A percentile compares a stretch with the other conserved stretches of the same genome.
These are phyloP conservation scores for Thamnophis elegans DNA, from an alignment of 2,797 vertebrate species.

Conservation along the genomic window DNA sequence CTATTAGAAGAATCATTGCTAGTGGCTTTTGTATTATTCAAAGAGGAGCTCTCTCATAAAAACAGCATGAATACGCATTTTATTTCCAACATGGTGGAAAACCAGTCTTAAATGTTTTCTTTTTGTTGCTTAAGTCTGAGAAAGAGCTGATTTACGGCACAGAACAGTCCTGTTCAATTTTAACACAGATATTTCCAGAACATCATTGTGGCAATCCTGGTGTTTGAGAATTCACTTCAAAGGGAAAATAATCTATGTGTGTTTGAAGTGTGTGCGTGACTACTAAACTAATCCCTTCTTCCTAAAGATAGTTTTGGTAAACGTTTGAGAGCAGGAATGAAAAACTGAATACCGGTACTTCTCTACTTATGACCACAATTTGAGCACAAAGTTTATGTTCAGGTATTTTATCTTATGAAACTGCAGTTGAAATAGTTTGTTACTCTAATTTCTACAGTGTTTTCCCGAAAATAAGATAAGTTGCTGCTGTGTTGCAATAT, in stretches of 20 bases:
- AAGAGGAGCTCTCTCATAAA: background rate
- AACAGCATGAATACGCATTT: background rate
- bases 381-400: too few relatives aligned
- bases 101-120: background rate
- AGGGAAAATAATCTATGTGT: slow-evolving; percentile 12
- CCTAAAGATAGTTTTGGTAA: background rate
- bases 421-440: background rate
- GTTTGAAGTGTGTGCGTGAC: background rate
- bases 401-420: background rate
- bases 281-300: slow-evolving; percentile 20
- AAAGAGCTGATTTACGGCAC: background rate
- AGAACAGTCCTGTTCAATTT: background rate
- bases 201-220: slow-evolving; percentile 17
- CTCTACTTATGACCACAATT: too few relatives aligned
- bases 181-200: slow-evolving; percentile 6
- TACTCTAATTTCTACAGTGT: background rate
- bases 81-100: background rate
- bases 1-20: background rate
- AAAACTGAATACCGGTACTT: background rate
- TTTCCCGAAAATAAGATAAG: too few relatives aligned
- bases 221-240: slow-evolving; percentile 14
- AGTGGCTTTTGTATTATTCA: background rate
- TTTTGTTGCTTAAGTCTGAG: slow-evolving; percentile 4
- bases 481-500: too few relatives aligned
- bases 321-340: slow-evolving; percentile 8